A percentile compares a stretch with the other conserved stretches of the same genome.
Conservation (phyloP, 2,888 invertebrate species). For the Watsonalla binaria region DNA sequence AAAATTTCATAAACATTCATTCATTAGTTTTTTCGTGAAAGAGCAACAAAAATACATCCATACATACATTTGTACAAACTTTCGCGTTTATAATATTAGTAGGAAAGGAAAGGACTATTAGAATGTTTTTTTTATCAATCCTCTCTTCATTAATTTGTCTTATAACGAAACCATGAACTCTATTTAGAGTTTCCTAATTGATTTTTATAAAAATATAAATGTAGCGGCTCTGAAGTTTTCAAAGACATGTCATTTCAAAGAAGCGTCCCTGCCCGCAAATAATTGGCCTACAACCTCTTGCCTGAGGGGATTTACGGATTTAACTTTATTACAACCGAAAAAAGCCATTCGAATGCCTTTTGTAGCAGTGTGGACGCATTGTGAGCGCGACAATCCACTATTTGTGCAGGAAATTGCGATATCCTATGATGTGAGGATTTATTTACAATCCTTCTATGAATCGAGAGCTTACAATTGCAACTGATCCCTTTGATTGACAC, state of each 20-base stretch:
- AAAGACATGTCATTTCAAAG: slow-evolving; percentile 16
- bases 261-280: slow-evolving; percentile 47
- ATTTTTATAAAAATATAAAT: neutral
- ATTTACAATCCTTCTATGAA: slow-evolving; percentile 22
- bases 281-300: slow-evolving; percentile 58
- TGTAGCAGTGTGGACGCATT: slow-evolving; percentile 34
- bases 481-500: slow-evolving; percentile 1
- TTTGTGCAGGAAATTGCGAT: slow-evolving; percentile 24
- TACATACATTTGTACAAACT: too few species aligned
- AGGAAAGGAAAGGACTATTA: too few species aligned
- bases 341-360: slow-evolving; percentile 32
- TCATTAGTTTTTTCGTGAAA: too few species aligned
- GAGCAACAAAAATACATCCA: too few species aligned
- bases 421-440: slow-evolving; percentile 9
- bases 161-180: too few species aligned
- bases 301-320: slow-evolving; percentile 64
- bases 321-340: slow-evolving; percentile 48
- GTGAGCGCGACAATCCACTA: slow-evolving; percentile 24
- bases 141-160: too few species aligned
- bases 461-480: slow-evolving; percentile 2
- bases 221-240: slow-evolving; percentile 17
- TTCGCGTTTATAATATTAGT: too few species aligned
- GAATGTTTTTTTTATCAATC: too few species aligned
- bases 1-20: too few species aligned
- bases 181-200: too few species aligned